These are phyloP conservation scores for Tupiocoris notatus DNA, from an alignment of 2,888 invertebrate species.

Conservation along the genomic window DNA sequence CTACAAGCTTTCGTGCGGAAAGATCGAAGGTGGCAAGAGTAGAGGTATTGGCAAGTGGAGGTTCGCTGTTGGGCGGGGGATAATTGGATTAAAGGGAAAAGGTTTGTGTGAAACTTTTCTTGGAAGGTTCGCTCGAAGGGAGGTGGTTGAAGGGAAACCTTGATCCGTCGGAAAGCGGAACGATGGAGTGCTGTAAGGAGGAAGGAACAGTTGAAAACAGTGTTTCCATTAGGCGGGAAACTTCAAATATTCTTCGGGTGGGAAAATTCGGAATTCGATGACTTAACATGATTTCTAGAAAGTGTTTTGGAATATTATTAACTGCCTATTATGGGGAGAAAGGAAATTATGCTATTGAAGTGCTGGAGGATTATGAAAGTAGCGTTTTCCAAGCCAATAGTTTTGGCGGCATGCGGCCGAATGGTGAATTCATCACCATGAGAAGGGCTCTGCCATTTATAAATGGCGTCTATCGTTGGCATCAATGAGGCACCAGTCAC, in stretches of 20 bases:
- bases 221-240: not conserved
- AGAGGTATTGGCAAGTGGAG: not conserved
- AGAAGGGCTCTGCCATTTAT: too few relatives aligned
- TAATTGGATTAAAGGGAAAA: constrained; percentile 46
- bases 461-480: too few relatives aligned
- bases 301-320: too few relatives aligned
- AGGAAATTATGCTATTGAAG: too few relatives aligned
- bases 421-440: too few relatives aligned
- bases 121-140: not conserved
- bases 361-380: too few relatives aligned
- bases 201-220: not conserved
- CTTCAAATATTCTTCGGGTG: not conserved
- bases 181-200: not conserved
- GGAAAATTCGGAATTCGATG: not conserved
- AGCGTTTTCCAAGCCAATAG: too few relatives aligned
- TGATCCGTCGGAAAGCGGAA: constrained; percentile 1
- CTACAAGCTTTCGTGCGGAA: not conserved
- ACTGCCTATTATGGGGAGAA: too few relatives aligned
- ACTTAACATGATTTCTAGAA: too few relatives aligned
- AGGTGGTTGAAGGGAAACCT: not conserved
- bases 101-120: constrained; percentile 41
- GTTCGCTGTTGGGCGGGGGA: constrained; percentile 27
- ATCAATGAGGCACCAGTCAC: too few relatives aligned
- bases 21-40: not conserved
- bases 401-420: too few relatives aligned